Conservation (phyloP, 1,140 invertebrate species). For the Penaeus vannamei region DNA sequence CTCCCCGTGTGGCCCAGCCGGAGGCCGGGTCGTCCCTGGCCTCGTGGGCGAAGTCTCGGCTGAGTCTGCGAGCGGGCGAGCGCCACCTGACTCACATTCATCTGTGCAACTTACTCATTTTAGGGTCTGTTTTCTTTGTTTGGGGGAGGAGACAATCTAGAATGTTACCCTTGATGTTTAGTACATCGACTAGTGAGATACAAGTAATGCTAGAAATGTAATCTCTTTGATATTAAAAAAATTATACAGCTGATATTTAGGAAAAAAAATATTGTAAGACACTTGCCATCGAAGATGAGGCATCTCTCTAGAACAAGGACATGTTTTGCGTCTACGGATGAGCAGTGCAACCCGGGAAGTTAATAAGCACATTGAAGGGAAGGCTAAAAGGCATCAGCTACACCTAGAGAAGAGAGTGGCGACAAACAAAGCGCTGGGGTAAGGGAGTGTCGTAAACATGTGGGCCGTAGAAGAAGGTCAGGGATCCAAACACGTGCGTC, state of each 20-base stretch:
- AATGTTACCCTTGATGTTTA: no score
- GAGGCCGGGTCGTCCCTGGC: not conserved
- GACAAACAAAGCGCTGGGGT: no score
- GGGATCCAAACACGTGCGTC: no score
- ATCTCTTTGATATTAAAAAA: conserved; percentile 16
- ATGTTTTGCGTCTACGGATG: not conserved
- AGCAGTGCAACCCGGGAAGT: conserved; percentile 17
- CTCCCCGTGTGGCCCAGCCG: not conserved
- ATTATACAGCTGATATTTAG: not conserved
- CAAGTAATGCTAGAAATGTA: conserved; percentile 20
- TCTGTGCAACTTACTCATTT: no score
- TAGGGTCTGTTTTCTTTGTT: no score
- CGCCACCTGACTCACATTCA: no score
- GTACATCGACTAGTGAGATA: not conserved
- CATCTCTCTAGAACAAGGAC: conserved; percentile 44
- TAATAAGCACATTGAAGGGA: conserved; percentile 23
- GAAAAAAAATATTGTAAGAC: not conserved
- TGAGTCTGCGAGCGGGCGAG: no score
- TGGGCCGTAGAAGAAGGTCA: no score
- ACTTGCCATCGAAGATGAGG: conserved; percentile 50
- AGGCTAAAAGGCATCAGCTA: conserved; percentile 9
- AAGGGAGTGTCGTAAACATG: no score
- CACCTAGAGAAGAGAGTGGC: no score
- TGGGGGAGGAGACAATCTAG: no score
- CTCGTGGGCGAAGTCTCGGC: not conserved